A percentile compares a stretch with the other conserved stretches of the same genome.
Conservation (phyloP, 2,113 vertebrate species). For the Pseudois nayaur region DNA sequence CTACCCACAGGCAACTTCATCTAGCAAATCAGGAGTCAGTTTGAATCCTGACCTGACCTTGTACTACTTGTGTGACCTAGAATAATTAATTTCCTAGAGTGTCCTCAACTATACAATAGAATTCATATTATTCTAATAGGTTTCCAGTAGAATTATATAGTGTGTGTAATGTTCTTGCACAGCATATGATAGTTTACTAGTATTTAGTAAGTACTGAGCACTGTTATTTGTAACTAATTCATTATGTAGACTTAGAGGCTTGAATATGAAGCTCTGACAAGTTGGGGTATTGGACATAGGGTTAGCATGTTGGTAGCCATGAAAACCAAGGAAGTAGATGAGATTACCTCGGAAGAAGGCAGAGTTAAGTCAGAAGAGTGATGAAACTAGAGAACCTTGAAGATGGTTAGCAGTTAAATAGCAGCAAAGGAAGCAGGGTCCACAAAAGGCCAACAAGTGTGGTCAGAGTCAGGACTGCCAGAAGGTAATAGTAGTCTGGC, state of each 20-base stretch:
- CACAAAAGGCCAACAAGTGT: background rate
- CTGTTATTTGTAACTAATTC: background rate
- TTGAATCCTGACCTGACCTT: background rate
- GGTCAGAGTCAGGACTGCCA: background rate
- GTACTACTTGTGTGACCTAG: background rate
- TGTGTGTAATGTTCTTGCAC: background rate
- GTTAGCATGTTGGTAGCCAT: background rate
- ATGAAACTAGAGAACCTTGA: background rate
- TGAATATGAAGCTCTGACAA: background rate
- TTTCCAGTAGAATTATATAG: background rate
- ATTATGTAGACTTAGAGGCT: background rate
- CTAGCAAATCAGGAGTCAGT: background rate
- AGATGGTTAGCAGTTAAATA: background rate
- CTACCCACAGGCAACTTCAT: background rate
- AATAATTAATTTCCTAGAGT: background rate
- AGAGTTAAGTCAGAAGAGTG: background rate
- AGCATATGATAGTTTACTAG: background rate
- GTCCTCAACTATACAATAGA: background rate
- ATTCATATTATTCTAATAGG: background rate
- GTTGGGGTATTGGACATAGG: background rate
- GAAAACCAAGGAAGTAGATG: background rate
- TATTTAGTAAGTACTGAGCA: background rate
- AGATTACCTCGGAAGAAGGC: background rate
- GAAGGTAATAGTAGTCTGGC: background rate
- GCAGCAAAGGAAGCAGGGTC: background rate